Base-by-base conservation (phyloP, 2,797 vertebrate species). In the Chelon labrosus region DNA sequence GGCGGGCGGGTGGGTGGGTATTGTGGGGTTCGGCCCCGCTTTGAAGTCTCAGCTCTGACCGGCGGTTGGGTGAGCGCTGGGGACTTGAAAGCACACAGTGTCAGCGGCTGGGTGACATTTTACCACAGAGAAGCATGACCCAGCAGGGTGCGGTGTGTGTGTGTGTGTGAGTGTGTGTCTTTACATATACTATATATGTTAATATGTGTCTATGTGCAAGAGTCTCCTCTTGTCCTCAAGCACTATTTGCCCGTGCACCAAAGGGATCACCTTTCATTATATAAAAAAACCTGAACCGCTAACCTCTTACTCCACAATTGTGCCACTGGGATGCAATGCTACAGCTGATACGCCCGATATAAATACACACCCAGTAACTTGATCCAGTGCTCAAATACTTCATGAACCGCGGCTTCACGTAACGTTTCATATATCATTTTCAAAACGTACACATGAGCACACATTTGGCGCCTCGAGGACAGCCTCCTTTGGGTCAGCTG, bases 31-130 rank as follows among this genome's bases (percentile, higher is more conserved):
- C 51, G 57, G 38, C 8, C 54, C 52, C 55, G 62, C 87, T 93
- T 92, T 93, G 89, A 92, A 89, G 90, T 89, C 73, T 62, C 10
- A 0, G 57, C 66, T 85, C 67, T 87, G 71, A 82, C 82, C 49
- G 11, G 58, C 16, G 64, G 65, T 72, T 66, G 74, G 70, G 75
- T 5, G 38, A 88, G 67, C 65, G 75, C 66, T 61, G 54, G 52
- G 64, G 70, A 87, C 92, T 89, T 92, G 76, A 93, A 93, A 91
- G 91, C 70, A 64, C 50, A 16, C 1, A 78, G 56, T 64, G 59
- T 72, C 75, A 58, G 62, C 69, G 83, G 71, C 70, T 73, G 64
- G 71, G 85, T 93, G 92, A 92, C 91, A 92, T 93, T 93, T 92
- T 52, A 75, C 75, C 71, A 75, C 39, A 46, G 75, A 73, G 75